Conservation (phyloP, 2,797 vertebrate species). For the Myiotriccus ornatus region DNA sequence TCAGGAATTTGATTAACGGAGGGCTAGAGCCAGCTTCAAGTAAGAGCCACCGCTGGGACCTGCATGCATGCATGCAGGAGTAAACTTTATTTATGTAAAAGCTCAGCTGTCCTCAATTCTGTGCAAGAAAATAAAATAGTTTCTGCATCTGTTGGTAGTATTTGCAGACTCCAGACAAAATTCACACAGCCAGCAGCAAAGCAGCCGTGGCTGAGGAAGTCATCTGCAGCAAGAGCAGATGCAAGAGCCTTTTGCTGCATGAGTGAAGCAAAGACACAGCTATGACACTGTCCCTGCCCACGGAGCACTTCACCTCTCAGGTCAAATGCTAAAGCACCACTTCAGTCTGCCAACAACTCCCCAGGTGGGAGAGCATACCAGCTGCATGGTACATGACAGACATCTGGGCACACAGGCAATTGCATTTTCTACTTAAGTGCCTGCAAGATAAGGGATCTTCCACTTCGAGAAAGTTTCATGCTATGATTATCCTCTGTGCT, state of each 20-base stretch:
- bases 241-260: neutral
- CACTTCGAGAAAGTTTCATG: neutral
- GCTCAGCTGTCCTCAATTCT: neutral
- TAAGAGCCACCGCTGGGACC: neutral
- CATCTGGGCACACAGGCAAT: fast-evolving
- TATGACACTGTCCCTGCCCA: neutral
- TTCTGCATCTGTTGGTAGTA: neutral
- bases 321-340: neutral
- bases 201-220: neutral
- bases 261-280: neutral
- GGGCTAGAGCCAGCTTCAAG: neutral
- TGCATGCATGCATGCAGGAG: neutral
- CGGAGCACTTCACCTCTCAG: neutral
- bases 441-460: neutral
- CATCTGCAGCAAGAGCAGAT: neutral
- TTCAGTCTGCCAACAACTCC: neutral
- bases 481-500: neutral
- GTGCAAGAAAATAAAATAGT: neutral
- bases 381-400: neutral
- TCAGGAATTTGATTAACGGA: neutral
- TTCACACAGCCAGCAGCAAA: neutral
- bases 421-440: neutral
- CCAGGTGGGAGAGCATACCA: neutral
- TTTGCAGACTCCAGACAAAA: neutral
- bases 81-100: conserved; percentile 15